Base-by-base conservation (phyloP, 2,113 vertebrate genomes). In the Rhagologus leucostigma region DNA sequence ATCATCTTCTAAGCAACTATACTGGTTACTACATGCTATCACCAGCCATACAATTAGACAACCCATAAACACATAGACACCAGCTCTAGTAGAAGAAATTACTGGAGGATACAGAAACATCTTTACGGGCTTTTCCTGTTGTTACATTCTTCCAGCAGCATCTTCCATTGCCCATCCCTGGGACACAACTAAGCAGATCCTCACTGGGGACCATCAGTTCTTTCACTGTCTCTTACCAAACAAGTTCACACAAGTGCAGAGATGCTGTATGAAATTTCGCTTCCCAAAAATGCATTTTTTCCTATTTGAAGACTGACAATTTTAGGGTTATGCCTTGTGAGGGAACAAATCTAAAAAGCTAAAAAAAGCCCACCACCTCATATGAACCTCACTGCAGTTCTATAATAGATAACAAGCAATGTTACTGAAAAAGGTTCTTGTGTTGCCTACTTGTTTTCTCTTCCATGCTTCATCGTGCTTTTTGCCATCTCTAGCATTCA, bases 351-450 rank as follows among this genome's bases (percentile, higher is more conserved):
- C 33, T 39, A 37, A 20, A 33, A 32, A 19, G 19, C 49, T 78
- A 27, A 0, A 32, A 71, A 44, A 71, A 50, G 18, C 62, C 78
- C 32, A n/a, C 16, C 37, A 20, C 17, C 30, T 62, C 0, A 0
- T 15, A 50, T 19, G 26, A 82, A 12, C 9, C 16, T 87, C n/a
- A 37, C 7, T 42, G 47, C 18, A 55, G 33, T 41, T 87, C 67
- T 9, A 39, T 26, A 59, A 37, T 7, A 5, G 0, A 7, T 49
- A 75, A 90, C 16, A 8, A 82, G 18, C 60, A 78, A n/a, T 33
- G 67, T 6, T 42, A 44, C 19, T 50, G n/a, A 35, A 67, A 84
- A 93, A 63, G 20, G 29, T 9, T 65, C 35, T 60, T 37, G 6
- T 10, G 7, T 8, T 32, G 60, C 35, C 84, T 65, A 6, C 27